These are phyloP conservation scores for Naja naja DNA, from an alignment of 2,113 vertebrate genomes.

Conservation along the genomic window DNA sequence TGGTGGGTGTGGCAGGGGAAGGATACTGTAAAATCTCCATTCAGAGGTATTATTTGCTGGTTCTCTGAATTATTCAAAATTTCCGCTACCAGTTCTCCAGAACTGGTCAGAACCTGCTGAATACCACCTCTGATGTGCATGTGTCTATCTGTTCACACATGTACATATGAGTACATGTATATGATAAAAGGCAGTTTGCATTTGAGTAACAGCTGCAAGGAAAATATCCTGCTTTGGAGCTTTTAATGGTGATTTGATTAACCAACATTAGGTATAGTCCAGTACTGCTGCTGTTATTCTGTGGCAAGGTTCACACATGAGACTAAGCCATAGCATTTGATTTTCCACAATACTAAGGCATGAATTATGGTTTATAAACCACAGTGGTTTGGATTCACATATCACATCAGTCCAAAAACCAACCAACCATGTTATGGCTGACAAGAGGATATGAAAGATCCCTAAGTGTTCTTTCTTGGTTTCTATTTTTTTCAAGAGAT, in stretches of 20 bases:
- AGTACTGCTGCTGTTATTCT: neutral
- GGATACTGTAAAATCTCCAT: too few relatives aligned
- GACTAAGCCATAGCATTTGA: neutral
- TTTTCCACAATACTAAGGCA: neutral
- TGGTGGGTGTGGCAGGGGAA: too few relatives aligned
- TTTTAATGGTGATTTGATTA: neutral
- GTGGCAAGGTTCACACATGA: neutral
- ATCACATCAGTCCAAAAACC: neutral
- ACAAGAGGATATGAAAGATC: neutral
- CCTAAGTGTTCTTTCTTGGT: neutral
- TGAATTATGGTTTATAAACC: neutral
- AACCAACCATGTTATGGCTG: neutral
- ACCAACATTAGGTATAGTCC: neutral
- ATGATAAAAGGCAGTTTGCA: neutral
- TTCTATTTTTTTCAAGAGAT: neutral
- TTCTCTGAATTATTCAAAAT: too few relatives aligned
- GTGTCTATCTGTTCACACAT: neutral
- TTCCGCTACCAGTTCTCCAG: too few relatives aligned
- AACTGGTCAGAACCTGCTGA: too few relatives aligned
- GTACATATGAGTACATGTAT: neutral
- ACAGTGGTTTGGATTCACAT: neutral
- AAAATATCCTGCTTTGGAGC: neutral
- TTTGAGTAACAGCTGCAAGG: neutral
- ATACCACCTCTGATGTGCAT: neutral
- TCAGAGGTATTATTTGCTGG: too few relatives aligned